phyloP scores from a whole-genome alignment of 2,113 vertebrate species.

The Astur gentilis region DNA sequence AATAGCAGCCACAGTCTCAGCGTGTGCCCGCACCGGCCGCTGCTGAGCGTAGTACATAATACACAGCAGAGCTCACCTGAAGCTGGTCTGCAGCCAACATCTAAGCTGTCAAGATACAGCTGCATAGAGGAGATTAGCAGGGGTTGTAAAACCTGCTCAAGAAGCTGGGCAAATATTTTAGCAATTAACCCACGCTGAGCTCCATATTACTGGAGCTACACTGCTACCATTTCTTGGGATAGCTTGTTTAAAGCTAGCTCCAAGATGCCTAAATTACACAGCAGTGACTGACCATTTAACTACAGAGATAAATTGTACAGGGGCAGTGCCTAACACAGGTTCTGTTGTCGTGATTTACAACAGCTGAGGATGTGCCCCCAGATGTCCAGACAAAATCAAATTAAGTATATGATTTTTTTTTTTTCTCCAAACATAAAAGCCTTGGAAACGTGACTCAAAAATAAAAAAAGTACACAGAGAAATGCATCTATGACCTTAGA shows the following conservation, averaged over 20 bases:
- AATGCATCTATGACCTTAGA: not conserved
- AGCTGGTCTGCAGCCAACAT: constrained; percentile 21
- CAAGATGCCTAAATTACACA: not conserved
- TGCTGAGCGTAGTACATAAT: not conserved
- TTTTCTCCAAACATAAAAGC: not conserved
- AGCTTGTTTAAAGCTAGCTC: not conserved
- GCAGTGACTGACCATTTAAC: not conserved
- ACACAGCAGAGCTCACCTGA: constrained; percentile 7
- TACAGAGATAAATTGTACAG: not conserved
- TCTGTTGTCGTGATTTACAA: constrained; percentile 20
- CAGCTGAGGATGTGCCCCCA: constrained; percentile 17
- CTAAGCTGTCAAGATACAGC: constrained; percentile 44
- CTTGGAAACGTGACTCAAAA: not conserved
- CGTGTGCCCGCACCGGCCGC: not conserved
- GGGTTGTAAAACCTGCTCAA: constrained; percentile 57
- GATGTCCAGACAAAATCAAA: constrained; percentile 8
- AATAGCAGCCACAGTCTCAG: not conserved
- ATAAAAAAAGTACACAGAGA: not conserved
- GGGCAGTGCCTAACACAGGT: not conserved
- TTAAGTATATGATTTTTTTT: not conserved
- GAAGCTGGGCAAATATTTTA: constrained; percentile 50
- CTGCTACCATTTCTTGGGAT: not conserved
- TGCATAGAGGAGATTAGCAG: constrained; percentile 36
- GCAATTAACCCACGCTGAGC: constrained; percentile 31
- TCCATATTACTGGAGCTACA: not conserved